Percentiles rank a stretch among this genome's conserved stretches.
Conservation (phyloP, 2,113 vertebrate species). For the Mus musculus region DNA sequence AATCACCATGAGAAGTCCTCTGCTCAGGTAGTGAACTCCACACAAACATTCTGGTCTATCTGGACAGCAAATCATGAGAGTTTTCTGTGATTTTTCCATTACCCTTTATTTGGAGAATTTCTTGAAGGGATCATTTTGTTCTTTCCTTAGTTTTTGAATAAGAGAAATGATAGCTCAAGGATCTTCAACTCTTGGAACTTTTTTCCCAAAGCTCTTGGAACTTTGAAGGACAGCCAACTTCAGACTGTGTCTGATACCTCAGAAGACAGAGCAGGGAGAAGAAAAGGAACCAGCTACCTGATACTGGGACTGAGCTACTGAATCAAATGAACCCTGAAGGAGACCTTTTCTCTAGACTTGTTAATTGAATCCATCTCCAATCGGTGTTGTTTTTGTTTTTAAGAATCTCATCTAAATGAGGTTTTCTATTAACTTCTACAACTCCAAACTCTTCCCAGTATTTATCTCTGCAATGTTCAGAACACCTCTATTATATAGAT, state of each 20-base stretch:
- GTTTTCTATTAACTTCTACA: neutral
- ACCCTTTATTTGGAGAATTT: neutral
- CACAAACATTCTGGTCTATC: neutral
- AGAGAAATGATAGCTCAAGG: neutral
- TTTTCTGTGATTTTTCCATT: slow-evolving; percentile 1
- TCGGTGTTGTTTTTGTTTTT: neutral
- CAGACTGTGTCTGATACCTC: neutral
- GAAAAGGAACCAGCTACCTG: neutral
- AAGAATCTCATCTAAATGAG: neutral
- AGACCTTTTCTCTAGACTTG: neutral
- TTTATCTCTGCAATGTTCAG: neutral
- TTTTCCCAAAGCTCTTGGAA: neutral
- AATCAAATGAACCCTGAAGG: neutral
- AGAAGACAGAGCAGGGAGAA: neutral
- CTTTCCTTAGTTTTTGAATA: neutral
- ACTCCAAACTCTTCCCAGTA: neutral
- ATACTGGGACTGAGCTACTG: neutral
- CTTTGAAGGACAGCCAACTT: neutral
- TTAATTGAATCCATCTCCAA: neutral
- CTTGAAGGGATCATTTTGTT: slow-evolving; percentile 3
- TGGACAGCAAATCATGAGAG: neutral
- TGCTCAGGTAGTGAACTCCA: neutral
- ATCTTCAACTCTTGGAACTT: neutral
- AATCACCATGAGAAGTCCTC: neutral
- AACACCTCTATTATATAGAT: neutral